Conservation (phyloP, 2,888 invertebrate species). For the Hydrotaea cyrtoneurina region DNA sequence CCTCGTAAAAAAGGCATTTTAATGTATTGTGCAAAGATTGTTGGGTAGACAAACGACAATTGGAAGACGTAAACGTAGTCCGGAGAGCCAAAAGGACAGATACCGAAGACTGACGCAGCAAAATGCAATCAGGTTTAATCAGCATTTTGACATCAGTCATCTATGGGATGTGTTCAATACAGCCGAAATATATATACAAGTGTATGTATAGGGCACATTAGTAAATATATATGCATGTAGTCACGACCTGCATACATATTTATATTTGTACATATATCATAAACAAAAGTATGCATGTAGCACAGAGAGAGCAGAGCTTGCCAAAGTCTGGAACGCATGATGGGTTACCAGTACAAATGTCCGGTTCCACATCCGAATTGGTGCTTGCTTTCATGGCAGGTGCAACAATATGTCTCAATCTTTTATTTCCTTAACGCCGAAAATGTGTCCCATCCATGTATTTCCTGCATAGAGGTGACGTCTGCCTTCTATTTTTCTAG, state of each 20-base stretch:
- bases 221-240: too few relatives aligned
- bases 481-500: too few relatives aligned
- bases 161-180: neutral
- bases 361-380: too few relatives aligned
- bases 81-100: neutral
- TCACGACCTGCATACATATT: too few relatives aligned
- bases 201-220: too few relatives aligned
- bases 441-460: too few relatives aligned
- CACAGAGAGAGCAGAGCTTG: neutral
- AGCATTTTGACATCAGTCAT: constrained; percentile 73
- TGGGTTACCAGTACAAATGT: too few relatives aligned
- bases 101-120: constrained; percentile 76
- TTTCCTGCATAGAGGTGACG: too few relatives aligned
- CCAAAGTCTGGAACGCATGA: too few relatives aligned
- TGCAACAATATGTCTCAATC: too few relatives aligned
- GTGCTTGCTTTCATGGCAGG: too few relatives aligned
- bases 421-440: too few relatives aligned
- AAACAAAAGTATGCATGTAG: neutral
- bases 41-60: neutral
- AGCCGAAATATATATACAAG: neutral
- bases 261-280: neutral
- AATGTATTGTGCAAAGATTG: constrained; percentile 49
- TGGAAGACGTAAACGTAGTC: constrained; percentile 48
- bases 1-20: constrained; percentile 48
- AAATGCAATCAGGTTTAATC: constrained; percentile 78